phyloP scores from a whole-genome alignment of 2,888 invertebrate species.

The Hyles lineata region DNA sequence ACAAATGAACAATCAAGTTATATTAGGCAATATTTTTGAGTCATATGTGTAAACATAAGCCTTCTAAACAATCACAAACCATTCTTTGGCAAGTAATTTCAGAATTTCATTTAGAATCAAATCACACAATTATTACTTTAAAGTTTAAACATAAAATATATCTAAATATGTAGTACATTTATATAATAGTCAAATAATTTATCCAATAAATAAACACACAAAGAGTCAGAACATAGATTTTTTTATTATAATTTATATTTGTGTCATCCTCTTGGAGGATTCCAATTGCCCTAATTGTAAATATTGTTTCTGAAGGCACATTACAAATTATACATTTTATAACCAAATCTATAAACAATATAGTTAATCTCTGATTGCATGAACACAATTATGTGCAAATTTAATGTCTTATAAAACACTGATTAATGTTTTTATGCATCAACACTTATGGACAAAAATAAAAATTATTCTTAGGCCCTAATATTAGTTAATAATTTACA shows the following conservation, averaged over 20 bases:
- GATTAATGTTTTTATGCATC: slow-evolving; percentile 12
- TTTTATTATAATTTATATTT: not conserved
- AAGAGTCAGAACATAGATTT: not conserved
- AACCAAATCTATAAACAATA: slow-evolving; percentile 33
- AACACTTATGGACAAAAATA: slow-evolving; percentile 34
- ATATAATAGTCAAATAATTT: not conserved
- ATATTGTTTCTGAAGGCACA: slow-evolving; percentile 23
- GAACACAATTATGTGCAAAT: slow-evolving; percentile 4
- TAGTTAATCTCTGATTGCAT: slow-evolving; percentile 37
- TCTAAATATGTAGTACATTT: not conserved
- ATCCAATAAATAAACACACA: slow-evolving; percentile 8
- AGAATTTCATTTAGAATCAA: not conserved
- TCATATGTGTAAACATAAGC: not conserved
- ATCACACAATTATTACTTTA: not conserved
- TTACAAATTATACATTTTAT: slow-evolving; percentile 14
- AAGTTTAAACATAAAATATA: not conserved
- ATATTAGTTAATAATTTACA: slow-evolving; percentile 32
- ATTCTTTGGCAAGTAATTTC: slow-evolving; percentile 45
- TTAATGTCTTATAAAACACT: not conserved
- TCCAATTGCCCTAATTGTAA: slow-evolving; percentile 11
- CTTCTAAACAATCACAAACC: slow-evolving; percentile 21
- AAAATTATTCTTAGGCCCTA: slow-evolving; percentile 49
- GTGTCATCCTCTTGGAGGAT: slow-evolving; percentile 19
- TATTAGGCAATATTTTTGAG: not conserved
- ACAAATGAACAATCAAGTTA: not conserved